Base-by-base conservation (phyloP, 2,113 vertebrate species). In the Chionodraco myersi region DNA sequence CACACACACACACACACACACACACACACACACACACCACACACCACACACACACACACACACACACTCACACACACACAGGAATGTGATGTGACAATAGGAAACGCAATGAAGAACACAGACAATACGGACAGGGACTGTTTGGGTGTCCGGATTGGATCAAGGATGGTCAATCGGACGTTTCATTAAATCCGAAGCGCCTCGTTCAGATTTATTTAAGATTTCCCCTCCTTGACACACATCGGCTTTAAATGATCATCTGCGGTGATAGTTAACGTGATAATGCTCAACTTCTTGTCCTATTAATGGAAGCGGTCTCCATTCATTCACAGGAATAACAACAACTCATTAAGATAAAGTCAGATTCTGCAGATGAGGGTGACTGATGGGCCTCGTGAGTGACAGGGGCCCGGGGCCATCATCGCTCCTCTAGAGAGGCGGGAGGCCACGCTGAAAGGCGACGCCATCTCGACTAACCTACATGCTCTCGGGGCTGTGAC, bases 281-380 rank as follows among this genome's bases (percentile, higher is more conserved):
- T 84, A 78, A 87, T 75, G 73, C 82, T 71, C 67, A 68, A 30
- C 76, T 85, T 87, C 36, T 75, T 76, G 80, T 84, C 48, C 58
- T 66, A 45, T 91, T 67, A 89, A 87, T 72, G 84, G 80, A 85
- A 84, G 54, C 63, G 14, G 70, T 54, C 80, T 89, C 86, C 76
- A 89, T 93, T 90, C 91, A 92, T 82, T 80, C 36, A 78, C 67
- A 65, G 78, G 64, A 87, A 87, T 51, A 88, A 91, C 88, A 92
- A 82, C 87, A 82, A 68, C 82, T 90, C 83, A 88, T 94, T 94
- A 89, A 93, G 93, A 92, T 92, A 92, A 93, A 90, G 88, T 93
- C 91, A 88, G 89, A 94, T 92, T 79, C 61, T 77, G 70, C 60
- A 93, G 91, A 92, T 91, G 85, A 80, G 76, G 85, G 30, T 88